These are phyloP conservation scores for Cacatua alba DNA, from an alignment of 2,113 vertebrate species.

Conservation along the genomic window DNA sequence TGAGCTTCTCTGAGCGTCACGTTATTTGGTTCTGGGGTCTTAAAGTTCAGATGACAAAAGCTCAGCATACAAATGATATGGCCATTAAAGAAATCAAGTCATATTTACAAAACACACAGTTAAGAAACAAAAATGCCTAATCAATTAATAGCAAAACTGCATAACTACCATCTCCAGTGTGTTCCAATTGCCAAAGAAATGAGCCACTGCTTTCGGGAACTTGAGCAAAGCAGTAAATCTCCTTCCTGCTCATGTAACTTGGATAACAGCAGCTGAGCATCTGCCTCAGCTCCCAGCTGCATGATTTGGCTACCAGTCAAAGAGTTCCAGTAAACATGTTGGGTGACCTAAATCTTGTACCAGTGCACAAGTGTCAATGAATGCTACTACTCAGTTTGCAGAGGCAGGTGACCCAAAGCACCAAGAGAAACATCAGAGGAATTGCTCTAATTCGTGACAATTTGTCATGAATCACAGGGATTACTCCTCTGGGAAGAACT, in stretches of 20 bases:
- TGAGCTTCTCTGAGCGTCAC: neutral
- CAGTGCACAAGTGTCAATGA: rapidly evolving
- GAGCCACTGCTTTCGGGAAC: neutral
- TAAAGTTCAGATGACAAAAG: neutral
- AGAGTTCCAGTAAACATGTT: neutral
- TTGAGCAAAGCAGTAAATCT: neutral
- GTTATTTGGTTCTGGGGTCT: neutral
- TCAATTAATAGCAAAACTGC: neutral
- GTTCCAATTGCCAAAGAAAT: neutral
- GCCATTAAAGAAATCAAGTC: neutral
- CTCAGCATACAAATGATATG: neutral
- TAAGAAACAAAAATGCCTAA: neutral
- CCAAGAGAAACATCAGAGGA: neutral
- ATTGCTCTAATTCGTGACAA: neutral
- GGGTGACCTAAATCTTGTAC: neutral
- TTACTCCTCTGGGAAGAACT: neutral
- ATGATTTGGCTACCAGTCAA: neutral
- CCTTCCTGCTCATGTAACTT: neutral
- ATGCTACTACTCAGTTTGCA: neutral
- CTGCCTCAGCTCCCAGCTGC: neutral
- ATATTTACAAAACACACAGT: rapidly evolving
- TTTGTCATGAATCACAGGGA: neutral
- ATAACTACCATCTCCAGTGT: neutral
- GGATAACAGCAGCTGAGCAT: neutral
- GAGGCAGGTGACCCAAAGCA: neutral